Percentiles rank a stretch among this genome's conserved stretches.
These are phyloP conservation scores for Rhagonycha fulva DNA, from an alignment of 2,888 invertebrate species.

Conservation along the genomic window DNA sequence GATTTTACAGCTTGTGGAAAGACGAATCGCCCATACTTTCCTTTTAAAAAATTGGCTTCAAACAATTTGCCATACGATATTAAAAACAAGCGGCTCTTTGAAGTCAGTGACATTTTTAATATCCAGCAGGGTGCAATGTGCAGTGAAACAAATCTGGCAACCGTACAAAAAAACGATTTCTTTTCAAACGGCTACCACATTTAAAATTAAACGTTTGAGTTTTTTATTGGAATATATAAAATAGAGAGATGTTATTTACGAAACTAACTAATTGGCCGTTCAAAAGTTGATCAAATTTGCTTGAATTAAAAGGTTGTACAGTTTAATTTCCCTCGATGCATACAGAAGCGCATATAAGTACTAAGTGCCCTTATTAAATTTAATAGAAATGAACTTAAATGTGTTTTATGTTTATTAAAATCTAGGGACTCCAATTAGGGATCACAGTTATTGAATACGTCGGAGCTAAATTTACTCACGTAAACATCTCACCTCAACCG, in stretches of 20 bases:
- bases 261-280: slow-evolving; percentile 19
- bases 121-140: slow-evolving; percentile 34
- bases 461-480: slow-evolving; percentile 1
- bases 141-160: slow-evolving; percentile 30
- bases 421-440: slow-evolving; percentile 20
- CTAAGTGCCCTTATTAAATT: slow-evolving; percentile 43
- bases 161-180: slow-evolving; percentile 23
- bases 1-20: not conserved
- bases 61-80: slow-evolving; percentile 34
- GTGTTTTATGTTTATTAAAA: slow-evolving; percentile 43
- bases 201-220: slow-evolving; percentile 2
- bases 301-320: slow-evolving; percentile 22
- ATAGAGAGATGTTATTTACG: not conserved
- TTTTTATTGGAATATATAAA: not conserved
- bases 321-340: slow-evolving; percentile 24
- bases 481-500: not conserved
- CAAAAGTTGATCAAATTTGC: slow-evolving; percentile 18
- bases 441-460: slow-evolving; percentile 18
- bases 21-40: not conserved
- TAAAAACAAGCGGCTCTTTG: slow-evolving; percentile 36
- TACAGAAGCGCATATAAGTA: slow-evolving; percentile 27
- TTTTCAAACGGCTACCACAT: slow-evolving; percentile 1
- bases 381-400: slow-evolving; percentile 43
- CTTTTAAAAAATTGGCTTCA: slow-evolving; percentile 30
- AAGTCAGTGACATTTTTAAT: slow-evolving; percentile 35